Percentiles rank a stretch among this genome's conserved stretches.
phyloP scores from a whole-genome alignment of 2,888 invertebrate species.

The Odiellus spinosus region DNA sequence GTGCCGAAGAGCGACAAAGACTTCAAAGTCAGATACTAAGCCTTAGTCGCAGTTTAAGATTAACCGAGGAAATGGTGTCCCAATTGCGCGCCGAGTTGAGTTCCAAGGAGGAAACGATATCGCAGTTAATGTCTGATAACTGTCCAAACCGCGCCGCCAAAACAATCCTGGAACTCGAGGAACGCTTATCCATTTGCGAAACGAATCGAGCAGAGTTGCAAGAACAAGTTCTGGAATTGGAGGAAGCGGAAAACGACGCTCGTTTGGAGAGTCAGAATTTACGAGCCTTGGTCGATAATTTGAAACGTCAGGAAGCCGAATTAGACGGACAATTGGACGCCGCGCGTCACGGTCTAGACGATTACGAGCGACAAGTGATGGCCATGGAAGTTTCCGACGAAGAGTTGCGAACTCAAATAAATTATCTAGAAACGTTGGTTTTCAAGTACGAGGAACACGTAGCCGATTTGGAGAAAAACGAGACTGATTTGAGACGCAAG shows the following conservation, averaged over 20 bases:
- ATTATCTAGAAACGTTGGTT: conserved; percentile 12
- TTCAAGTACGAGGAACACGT: conserved; percentile 17
- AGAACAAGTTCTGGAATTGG: conserved; percentile 54
- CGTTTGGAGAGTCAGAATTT: conserved; percentile 41
- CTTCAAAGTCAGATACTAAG: not conserved
- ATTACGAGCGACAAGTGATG: conserved; percentile 1
- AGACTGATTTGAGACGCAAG: conserved; percentile 3
- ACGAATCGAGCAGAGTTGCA: conserved; percentile 29
- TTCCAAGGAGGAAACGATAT: not conserved
- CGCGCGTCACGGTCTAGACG: not conserved
- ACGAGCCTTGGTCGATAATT: conserved; percentile 13
- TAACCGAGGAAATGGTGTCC: conserved; percentile 3
- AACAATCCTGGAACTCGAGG: conserved; percentile 37
- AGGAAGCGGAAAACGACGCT: conserved; percentile 60
- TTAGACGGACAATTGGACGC: not conserved
- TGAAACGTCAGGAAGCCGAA: conserved; percentile 1
- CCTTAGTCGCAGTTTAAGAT: conserved; percentile 6
- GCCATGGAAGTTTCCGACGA: conserved; percentile 8
- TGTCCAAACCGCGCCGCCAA: not conserved
- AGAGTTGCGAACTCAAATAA: conserved; percentile 11
- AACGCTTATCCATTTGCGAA: conserved; percentile 20
- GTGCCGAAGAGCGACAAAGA: not conserved
- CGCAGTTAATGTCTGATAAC: not conserved
- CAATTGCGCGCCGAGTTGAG: not conserved
- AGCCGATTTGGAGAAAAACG: conserved; percentile 8